Evolutionary conservation across 2,888 invertebrate species (phyloP).

Genomic region (Augiades crinisus): DNA sequence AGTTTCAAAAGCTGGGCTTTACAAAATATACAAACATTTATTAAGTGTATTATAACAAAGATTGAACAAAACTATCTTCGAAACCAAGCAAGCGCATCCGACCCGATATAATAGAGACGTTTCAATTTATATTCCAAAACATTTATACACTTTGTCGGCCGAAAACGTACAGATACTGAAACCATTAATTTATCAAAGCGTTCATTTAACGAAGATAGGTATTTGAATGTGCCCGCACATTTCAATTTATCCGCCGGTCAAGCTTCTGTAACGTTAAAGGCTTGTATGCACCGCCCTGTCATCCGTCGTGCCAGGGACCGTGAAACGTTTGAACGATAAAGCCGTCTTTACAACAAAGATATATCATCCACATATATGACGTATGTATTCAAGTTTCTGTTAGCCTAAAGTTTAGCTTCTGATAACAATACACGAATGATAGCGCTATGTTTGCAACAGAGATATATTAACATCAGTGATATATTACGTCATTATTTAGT

Average conservation of each 20-base stretch:
- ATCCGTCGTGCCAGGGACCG: not conserved
- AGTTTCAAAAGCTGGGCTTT: too few relatives aligned
- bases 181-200: conserved; percentile 24
- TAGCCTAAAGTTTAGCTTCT: too few relatives aligned
- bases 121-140: not conserved
- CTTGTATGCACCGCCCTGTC: conserved; percentile 8
- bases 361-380: too few relatives aligned
- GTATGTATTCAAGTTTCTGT: too few relatives aligned
- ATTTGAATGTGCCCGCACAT: conserved; percentile 26
- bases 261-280: conserved; percentile 10
- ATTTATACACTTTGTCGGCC: conserved; percentile 5
- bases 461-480: too few relatives aligned
- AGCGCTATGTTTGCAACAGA: too few relatives aligned
- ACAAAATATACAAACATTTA: too few relatives aligned
- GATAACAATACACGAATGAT: too few relatives aligned
- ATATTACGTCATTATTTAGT: too few relatives aligned
- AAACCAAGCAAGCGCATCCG: not conserved
- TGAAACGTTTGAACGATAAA: too few relatives aligned
- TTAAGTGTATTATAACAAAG: too few relatives aligned
- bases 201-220: conserved; percentile 23
- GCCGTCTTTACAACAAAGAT: too few relatives aligned
- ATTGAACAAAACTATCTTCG: not conserved
- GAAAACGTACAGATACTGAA: conserved; percentile 11
- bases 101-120: not conserved
- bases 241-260: conserved; percentile 23